Base-by-base conservation (phyloP, 2,888 invertebrate genomes). In the Troglohyphantes excavatus region DNA sequence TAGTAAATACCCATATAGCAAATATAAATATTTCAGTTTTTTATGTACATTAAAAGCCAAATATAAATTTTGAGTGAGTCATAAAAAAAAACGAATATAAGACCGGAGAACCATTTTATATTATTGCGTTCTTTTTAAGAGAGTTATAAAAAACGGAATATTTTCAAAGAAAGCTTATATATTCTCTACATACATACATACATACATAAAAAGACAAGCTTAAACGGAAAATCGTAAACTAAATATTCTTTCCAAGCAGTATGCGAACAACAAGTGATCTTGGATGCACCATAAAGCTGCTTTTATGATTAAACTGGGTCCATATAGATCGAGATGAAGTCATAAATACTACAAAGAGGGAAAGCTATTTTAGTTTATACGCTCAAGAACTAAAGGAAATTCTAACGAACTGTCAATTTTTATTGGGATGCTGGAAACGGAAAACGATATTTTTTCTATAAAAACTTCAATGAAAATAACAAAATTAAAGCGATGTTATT, bases 221-320 rank as follows among this genome's bases (percentile, higher is more conserved):
- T 72, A 46, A 53, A 72, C 46, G 17, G 0, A 1, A 27, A n/a
- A 46, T 46, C 17, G 17, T 2, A 46, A 72, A n/a, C 23, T 7
- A n/a, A 46, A 72, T 72, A 46, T 72, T 72, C 17, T 26, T 11
- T 23, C 17, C 13, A 27, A 46, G 27, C 33, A 33, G 29, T 72
- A 72, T 53, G 17, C 2, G 26, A 46, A 72, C 26, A 43, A 46
- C 23, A 72, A 17, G 39, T 26, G n/a, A n/a, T 46, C 26, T 72
- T 27, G 70, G 6, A 13, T n/a, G n/a, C n/a, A 26, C 23, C 72
- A 26, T 72, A 26, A 72, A 72, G 39, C 43, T 46, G 26, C 72
- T 72, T 72, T 72, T 72, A 72, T 27, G 72, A 72, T 72, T 70
- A 43, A 27, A 43, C 5, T 27, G 17, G 7, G 17, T 17, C 17